Evolutionary conservation across 37 sponge, comb jelly and placozoan species (phyloP), one percentile per base, ranked within the genome.

Genomic region (Petrosia ficiformis): DNA sequence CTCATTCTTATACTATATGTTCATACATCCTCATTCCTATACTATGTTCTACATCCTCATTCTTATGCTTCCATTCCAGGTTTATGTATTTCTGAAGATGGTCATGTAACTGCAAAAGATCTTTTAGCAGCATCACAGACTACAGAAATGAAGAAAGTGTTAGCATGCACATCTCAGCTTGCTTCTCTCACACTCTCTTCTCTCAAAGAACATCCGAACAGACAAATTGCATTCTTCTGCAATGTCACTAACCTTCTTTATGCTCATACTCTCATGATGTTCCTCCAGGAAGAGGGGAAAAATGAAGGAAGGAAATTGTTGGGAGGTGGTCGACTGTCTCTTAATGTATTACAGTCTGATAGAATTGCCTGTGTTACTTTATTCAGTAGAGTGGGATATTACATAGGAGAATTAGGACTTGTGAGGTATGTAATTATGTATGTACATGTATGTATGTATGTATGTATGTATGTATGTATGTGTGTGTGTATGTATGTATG

Each of bases 161-260:
- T 87, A 28, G 5, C 54, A 2, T 31, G 69, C 39, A 87, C 89
- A 1, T 28, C 63, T 21, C 42, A 44, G 32, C 44, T 92, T 0
- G 73, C 81, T n/a, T 44, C 63, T 35, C 42, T 88, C 19, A 76
- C 88, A 38, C 81, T 92, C 39, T 38, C 19, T 11, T 39, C 59
- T 2, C 76, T 90, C 43, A 36, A 70, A 21, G 64, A 75, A 54
- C 59, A 78, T 10, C 48, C 59, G 40, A 54, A 72, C 39, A 67
- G 86, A 42, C 75, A 79, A 58, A 70, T 80, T 39, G 71, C 67
- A 38, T 94, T 94, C 86, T 91, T 59, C 39, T 48, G 76, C 77
- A 94, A 94, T 68, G 72, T 94, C 4, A 32, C 61, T 44, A 94
- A 94, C 60, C n/a, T 87, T 16, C 75, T 86, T 24, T 84, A 89